Conservation (phyloP, 2,113 vertebrate species). For the Scolopax mira region DNA sequence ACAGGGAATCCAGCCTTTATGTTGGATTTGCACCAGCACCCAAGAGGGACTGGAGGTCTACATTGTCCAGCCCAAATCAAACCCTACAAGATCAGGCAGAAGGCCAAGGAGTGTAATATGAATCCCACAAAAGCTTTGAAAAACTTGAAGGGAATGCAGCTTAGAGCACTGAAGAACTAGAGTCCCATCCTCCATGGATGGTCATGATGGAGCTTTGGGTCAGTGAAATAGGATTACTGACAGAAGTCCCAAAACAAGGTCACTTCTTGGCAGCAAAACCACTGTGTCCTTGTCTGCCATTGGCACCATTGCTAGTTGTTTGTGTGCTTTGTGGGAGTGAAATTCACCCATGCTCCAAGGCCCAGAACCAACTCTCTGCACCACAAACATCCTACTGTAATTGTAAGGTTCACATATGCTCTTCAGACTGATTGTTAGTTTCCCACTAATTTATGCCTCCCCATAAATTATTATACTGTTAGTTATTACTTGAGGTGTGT, state of each 20-base stretch:
- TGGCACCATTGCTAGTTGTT: not conserved
- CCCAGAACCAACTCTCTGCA: not conserved
- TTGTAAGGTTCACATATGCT: not conserved
- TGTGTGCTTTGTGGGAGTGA: not conserved
- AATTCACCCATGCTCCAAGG: not conserved
- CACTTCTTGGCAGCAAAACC: not conserved
- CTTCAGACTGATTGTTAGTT: not conserved
- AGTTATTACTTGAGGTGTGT: not conserved
- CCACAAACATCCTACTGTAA: not conserved
- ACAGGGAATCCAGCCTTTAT: not conserved
- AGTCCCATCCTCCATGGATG: rapidly evolving
- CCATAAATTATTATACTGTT: not conserved
- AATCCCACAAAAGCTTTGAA: not conserved
- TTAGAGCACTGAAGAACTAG: not conserved
- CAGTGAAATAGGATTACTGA: not conserved
- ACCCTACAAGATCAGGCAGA: not conserved
- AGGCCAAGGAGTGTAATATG: not conserved
- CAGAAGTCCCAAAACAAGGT: not conserved
- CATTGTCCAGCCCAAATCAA: not conserved
- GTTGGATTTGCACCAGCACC: not conserved
- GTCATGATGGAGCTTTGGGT: not conserved
- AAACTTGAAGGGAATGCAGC: rapidly evolving
- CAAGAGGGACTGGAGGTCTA: not conserved
- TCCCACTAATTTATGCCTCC: constrained; percentile 5
- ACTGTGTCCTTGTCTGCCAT: not conserved